A percentile compares a stretch with the other conserved stretches of the same genome.
Evolutionary conservation across 2,797 vertebrate genomes (phyloP).

Genomic region (Avahi laniger): DNA sequence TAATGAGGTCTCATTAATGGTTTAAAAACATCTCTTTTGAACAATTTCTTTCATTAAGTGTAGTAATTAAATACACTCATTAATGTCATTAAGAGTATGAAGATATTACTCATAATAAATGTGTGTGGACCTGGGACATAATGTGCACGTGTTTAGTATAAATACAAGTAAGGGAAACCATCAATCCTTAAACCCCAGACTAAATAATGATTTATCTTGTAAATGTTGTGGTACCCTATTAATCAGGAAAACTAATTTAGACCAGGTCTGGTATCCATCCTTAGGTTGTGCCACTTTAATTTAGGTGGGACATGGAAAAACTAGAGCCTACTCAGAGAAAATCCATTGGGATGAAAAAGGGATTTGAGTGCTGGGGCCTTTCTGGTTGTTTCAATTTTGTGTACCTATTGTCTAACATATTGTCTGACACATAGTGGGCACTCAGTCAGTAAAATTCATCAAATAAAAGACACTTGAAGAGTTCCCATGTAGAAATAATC

Average conservation of each 20-base stretch:
- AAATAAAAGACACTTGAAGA: not conserved
- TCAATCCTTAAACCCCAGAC: not conserved
- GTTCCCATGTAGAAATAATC: not conserved
- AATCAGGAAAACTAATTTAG: not conserved
- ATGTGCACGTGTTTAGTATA: not conserved
- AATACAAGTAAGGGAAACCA: not conserved
- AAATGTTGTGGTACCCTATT: not conserved
- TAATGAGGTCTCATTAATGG: slow-evolving; percentile 75
- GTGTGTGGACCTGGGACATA: not conserved
- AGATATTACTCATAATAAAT: not conserved
- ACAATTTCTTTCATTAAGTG: slow-evolving; percentile 78
- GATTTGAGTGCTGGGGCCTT: not conserved
- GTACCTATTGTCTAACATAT: not conserved
- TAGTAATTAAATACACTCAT: slow-evolving; percentile 72
- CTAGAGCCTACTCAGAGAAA: not conserved
- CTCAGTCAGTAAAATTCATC: not conserved
- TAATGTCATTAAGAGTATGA: not conserved
- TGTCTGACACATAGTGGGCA: not conserved
- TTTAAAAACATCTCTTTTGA: slow-evolving; percentile 76
- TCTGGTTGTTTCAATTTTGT: not conserved
- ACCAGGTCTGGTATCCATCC: not conserved
- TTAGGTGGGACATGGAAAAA: not conserved
- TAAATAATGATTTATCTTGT: not conserved
- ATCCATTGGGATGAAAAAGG: not conserved
- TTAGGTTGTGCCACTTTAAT: not conserved